These are phyloP conservation scores for Myocastor coypus DNA, from an alignment of 2,113 vertebrate genomes.

Conservation along the genomic window DNA sequence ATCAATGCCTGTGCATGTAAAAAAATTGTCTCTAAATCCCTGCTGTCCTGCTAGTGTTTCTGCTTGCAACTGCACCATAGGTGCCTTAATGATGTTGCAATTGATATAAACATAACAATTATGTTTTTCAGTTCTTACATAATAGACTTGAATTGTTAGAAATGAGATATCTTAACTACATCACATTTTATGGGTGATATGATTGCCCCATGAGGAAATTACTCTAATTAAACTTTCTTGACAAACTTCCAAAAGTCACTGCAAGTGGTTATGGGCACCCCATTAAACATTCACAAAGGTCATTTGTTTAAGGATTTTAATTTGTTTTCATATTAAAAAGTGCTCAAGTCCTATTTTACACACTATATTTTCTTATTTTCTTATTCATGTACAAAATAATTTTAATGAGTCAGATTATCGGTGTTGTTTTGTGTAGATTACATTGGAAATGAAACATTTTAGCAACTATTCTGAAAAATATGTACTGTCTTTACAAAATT, in stretches of 20 bases:
- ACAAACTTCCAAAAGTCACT: slow-evolving; percentile 51
- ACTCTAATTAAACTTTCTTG: slow-evolving; percentile 70
- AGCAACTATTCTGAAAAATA: background rate
- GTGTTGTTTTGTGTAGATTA: background rate
- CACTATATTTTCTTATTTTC: slow-evolving; percentile 32
- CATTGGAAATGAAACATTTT: background rate
- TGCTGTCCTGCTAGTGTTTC: too few species aligned
- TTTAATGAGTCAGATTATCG: slow-evolving; percentile 32
- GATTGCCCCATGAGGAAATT: slow-evolving; percentile 39
- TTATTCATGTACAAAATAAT: background rate
- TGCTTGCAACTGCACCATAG: background rate
- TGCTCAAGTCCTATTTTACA: background rate
- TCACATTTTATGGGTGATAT: slow-evolving; percentile 46
- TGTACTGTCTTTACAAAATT: background rate
- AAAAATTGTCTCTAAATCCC: too few species aligned
- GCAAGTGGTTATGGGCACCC: background rate
- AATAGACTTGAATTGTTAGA: slow-evolving; percentile 13
- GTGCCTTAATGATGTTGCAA: background rate
- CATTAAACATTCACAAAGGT: slow-evolving; percentile 45
- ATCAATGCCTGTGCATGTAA: too few species aligned
- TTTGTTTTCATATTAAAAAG: slow-evolving; percentile 61
- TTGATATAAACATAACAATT: slow-evolving; percentile 15
- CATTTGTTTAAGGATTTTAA: slow-evolving; percentile 45
- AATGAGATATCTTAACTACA: background rate
- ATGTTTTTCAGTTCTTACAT: background rate